phyloP scores from a whole-genome alignment of 2,797 vertebrate genomes.

The Eremophila alpestris region DNA sequence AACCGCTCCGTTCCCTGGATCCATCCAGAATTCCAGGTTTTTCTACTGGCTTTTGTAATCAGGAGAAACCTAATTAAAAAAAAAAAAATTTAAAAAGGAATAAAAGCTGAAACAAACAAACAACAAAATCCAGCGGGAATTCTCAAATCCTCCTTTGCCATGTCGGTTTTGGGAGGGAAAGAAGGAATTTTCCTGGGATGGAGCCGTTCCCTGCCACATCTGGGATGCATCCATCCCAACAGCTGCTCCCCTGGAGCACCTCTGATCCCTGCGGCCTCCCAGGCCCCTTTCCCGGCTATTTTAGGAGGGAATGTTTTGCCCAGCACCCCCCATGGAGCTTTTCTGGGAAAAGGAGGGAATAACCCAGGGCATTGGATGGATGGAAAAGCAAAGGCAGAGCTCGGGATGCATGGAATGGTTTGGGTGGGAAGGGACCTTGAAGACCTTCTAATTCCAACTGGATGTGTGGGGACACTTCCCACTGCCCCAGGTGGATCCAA shows the following conservation, averaged over 20 bases:
- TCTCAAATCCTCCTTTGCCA: neutral
- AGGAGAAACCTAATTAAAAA: neutral
- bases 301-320: neutral
- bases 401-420: neutral
- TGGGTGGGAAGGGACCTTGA: neutral
- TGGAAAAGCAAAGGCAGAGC: neutral
- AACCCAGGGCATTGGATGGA: neutral
- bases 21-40: neutral
- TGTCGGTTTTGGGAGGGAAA: neutral
- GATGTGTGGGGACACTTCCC: neutral
- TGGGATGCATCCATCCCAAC: neutral
- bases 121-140: neutral
- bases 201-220: neutral
- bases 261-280: neutral
- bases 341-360: neutral
- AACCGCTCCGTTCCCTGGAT: accelerated
- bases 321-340: neutral
- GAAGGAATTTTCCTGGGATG: neutral
- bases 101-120: neutral
- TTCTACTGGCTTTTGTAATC: neutral
- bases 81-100: neutral
- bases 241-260: neutral
- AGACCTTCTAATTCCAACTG: neutral
- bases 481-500: neutral
- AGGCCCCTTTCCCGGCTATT: neutral